Evolutionary conservation across 2,888 invertebrate species (phyloP).

Genomic region (Aleiodes leptofemur): DNA sequence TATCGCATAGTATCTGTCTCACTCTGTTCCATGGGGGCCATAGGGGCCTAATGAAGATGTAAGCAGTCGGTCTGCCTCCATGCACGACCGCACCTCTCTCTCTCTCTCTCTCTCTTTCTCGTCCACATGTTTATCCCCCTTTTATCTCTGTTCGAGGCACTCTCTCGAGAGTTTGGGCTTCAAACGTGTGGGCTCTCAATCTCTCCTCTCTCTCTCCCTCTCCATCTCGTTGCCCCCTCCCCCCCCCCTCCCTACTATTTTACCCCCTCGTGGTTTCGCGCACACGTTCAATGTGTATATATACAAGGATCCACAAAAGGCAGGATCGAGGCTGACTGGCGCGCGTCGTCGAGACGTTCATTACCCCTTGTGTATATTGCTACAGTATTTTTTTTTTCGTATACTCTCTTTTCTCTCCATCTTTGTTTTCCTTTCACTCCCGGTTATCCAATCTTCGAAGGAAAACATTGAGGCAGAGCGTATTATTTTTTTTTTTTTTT

Average conservation of each 20-base stretch:
- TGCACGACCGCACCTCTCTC: constrained; percentile 64
- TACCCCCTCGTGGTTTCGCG: constrained; percentile 4
- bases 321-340: constrained; percentile 35
- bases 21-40: constrained; percentile 57
- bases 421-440: not conserved
- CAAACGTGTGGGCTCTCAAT: constrained; percentile 31
- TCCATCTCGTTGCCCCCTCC: not conserved
- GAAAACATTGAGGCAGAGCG: no score
- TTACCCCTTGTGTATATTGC: constrained; percentile 12
- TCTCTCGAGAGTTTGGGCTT: not conserved
- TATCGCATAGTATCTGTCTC: constrained; percentile 31
- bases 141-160: constrained; percentile 12
- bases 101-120: constrained; percentile 57
- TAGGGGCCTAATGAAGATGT: constrained; percentile 75
- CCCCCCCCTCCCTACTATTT: not conserved
- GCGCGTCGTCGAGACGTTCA: constrained; percentile 26
- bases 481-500: not conserved
- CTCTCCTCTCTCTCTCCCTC: not conserved
- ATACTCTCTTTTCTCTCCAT: not conserved
- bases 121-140: constrained; percentile 37
- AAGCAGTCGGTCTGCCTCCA: constrained; percentile 71
- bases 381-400: constrained; percentile 6
- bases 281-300: constrained; percentile 34
- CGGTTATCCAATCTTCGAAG: not conserved
- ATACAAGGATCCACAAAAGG: constrained; percentile 31